Percentiles rank a stretch among this genome's conserved stretches.
Conservation (phyloP, 2,113 vertebrate species). For the Enhydra lutris region DNA sequence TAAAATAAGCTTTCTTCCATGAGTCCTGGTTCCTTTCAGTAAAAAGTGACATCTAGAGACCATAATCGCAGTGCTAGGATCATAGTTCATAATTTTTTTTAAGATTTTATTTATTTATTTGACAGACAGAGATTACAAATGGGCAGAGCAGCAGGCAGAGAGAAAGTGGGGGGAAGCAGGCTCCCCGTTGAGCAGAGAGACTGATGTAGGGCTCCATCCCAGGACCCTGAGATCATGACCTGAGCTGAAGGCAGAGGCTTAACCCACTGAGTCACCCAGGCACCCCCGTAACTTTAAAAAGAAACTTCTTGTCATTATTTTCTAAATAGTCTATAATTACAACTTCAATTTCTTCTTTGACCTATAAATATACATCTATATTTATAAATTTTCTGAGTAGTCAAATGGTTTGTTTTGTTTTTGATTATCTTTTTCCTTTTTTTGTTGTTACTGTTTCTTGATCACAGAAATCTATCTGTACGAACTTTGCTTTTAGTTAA, state of each 20-base stretch:
- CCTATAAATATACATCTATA: neutral
- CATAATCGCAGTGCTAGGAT: neutral
- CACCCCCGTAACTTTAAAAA: neutral
- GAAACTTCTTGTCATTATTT: neutral
- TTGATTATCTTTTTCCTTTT: neutral
- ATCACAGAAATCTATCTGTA: neutral
- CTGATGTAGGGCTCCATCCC: too few relatives aligned
- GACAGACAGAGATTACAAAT: too few relatives aligned
- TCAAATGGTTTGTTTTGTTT: neutral
- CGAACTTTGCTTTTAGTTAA: neutral
- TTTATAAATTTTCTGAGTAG: neutral
- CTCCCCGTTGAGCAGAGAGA: too few relatives aligned
- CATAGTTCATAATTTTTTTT: neutral
- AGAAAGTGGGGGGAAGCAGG: too few relatives aligned
- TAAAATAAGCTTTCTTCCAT: neutral
- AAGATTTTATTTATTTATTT: too few relatives aligned
- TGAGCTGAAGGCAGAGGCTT: too few relatives aligned
- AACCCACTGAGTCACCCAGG: too few relatives aligned
- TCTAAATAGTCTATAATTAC: neutral
- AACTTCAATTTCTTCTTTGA: slow-evolving; percentile 22
- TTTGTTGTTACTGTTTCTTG: neutral
- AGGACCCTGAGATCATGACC: too few relatives aligned
- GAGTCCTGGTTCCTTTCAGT: neutral
- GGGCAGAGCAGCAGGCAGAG: too few relatives aligned
- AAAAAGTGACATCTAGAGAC: neutral